These are phyloP conservation scores for Metaphire vulgaris DNA, from an alignment of 1,140 invertebrate species.

Conservation along the genomic window DNA sequence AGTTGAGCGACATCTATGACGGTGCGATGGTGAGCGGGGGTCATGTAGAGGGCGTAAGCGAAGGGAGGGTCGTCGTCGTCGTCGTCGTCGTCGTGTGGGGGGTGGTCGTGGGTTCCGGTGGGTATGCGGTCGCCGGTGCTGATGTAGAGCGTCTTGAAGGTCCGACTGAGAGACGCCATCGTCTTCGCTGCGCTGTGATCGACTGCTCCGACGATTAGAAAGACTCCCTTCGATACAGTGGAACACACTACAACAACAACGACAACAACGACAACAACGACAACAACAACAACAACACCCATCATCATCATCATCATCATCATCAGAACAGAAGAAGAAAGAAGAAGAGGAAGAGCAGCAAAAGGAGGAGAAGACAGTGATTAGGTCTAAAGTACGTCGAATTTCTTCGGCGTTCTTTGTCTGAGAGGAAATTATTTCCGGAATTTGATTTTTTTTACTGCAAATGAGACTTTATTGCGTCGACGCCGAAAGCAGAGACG, in stretches of 20 bases:
- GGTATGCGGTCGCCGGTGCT: constrained; percentile 45
- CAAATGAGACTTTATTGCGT: too few relatives aligned
- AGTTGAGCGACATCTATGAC: constrained; percentile 84
- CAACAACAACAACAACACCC: too few relatives aligned
- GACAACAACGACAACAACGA: neutral
- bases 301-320: too few relatives aligned
- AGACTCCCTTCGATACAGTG: constrained; percentile 81
- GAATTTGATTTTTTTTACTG: too few relatives aligned
- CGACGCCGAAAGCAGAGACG: too few relatives aligned
- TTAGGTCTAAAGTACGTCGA: too few relatives aligned
- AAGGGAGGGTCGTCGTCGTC: constrained; percentile 61
- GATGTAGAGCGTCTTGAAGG: constrained; percentile 90
- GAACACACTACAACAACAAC: constrained; percentile 68
- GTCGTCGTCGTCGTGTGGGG: neutral
- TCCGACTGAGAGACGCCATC: constrained; percentile 90
- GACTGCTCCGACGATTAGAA: constrained; percentile 81
- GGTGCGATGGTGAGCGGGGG: constrained; percentile 84
- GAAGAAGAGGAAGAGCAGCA: too few relatives aligned
- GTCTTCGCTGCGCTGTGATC: constrained; percentile 87
- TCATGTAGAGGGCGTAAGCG: constrained; percentile 59
- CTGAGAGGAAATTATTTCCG: too few relatives aligned
- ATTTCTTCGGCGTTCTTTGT: too few relatives aligned
- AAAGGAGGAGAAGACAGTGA: too few relatives aligned
- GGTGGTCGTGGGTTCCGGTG: neutral
- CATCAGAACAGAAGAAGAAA: too few relatives aligned